A percentile compares a stretch with the other conserved stretches of the same genome.
phyloP scores from a whole-genome alignment of 2,888 invertebrate species.

The Yponomeuta cagnagella region DNA sequence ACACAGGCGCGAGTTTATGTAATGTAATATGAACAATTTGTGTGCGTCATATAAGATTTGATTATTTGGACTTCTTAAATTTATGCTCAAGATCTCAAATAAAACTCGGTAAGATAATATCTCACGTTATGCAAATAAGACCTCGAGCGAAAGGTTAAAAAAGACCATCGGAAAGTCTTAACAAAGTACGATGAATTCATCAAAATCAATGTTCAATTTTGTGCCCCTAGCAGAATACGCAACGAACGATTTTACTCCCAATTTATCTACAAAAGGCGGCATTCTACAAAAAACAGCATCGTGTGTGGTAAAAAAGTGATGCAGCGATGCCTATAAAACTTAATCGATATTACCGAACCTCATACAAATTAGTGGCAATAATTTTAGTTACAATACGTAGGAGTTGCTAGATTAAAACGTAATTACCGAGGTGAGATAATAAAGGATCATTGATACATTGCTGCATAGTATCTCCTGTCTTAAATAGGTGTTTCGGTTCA shows the following conservation, averaged over 20 bases:
- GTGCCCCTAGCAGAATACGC: background rate
- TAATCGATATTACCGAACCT: background rate
- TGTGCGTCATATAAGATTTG: too few species aligned
- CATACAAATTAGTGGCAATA: conserved; percentile 2
- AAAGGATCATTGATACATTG: background rate
- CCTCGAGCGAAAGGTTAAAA: too few species aligned
- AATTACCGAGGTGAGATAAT: conserved; percentile 7
- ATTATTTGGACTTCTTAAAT: too few species aligned
- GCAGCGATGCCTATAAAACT: background rate
- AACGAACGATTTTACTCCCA: background rate
- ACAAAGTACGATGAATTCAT: background rate
- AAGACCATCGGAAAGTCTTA: too few species aligned
- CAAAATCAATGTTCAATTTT: background rate
- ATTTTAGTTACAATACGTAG: background rate
- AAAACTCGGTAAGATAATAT: too few species aligned
- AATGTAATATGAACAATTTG: too few species aligned
- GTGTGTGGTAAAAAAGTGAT: background rate
- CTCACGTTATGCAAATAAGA: too few species aligned
- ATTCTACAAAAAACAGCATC: background rate
- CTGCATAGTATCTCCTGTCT: background rate
- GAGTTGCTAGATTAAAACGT: background rate
- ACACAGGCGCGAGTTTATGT: too few species aligned
- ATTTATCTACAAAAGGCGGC: background rate
- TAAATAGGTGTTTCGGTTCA: too few species aligned
- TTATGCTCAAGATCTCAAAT: too few species aligned